phyloP scores from a whole-genome alignment of 2,797 vertebrate genomes.

The Enteromius radiatus region DNA sequence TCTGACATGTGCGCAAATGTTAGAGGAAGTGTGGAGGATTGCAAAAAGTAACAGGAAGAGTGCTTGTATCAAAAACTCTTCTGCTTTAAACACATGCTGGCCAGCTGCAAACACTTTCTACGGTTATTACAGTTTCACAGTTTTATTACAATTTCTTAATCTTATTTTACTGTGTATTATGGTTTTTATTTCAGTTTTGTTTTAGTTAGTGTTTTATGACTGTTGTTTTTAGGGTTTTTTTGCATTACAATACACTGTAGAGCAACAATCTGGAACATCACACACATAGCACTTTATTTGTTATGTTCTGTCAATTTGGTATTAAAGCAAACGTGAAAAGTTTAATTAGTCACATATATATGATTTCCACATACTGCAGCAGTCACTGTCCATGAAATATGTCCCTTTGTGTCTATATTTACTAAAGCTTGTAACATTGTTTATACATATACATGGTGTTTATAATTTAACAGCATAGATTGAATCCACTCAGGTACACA shows the following conservation, averaged over 20 bases:
- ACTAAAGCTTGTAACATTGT: background rate
- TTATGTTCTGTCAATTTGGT: background rate
- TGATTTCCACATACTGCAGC: background rate
- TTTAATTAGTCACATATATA: background rate
- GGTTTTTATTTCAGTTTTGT: background rate
- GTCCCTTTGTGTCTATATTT: background rate
- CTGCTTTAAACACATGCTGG: slow-evolving; percentile 61
- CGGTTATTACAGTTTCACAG: background rate
- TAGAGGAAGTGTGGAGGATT: slow-evolving; percentile 72
- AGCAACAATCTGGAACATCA: background rate
- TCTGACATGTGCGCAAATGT: slow-evolving; percentile 3
- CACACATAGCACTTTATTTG: background rate
- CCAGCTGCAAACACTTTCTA: slow-evolving; percentile 11
- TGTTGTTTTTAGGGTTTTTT: background rate
- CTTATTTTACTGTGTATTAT: background rate
- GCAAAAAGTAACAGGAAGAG: slow-evolving; percentile 74
- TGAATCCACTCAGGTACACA: background rate
- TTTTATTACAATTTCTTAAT: background rate
- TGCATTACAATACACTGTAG: background rate
- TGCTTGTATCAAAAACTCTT: slow-evolving; percentile 54
- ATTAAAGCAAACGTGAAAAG: background rate
- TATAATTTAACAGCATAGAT: background rate
- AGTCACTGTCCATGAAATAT: background rate
- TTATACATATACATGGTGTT: background rate
- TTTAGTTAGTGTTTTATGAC: background rate